Evolutionary conservation across 2,888 invertebrate genomes (phyloP).

Genomic region (Cephalotes varians): DNA sequence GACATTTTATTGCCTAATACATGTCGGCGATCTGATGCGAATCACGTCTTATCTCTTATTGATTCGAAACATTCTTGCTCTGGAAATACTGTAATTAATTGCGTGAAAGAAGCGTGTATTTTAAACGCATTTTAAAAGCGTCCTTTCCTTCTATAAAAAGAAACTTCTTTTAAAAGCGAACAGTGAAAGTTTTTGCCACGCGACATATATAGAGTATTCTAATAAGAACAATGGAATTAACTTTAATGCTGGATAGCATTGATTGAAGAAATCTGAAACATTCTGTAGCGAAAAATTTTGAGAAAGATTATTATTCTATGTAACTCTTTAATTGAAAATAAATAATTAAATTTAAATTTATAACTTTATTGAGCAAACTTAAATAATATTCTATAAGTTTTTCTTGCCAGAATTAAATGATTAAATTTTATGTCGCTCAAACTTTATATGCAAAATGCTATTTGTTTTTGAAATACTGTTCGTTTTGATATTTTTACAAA

Average conservation of each 20-base stretch:
- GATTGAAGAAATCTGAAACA: neutral
- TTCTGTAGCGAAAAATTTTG: neutral
- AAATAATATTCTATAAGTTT: neutral
- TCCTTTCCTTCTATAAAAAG: neutral
- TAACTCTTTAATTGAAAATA: neutral
- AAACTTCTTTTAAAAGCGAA: neutral
- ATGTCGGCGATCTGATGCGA: constrained; percentile 27
- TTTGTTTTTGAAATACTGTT: constrained; percentile 2
- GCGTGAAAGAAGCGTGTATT: neutral
- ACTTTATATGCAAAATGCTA: neutral
- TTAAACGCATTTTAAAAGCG: neutral
- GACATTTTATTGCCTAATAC: constrained; percentile 31
- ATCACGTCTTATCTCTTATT: constrained; percentile 41
- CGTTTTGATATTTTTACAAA: neutral
- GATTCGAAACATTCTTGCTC: constrained; percentile 36
- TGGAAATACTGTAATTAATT: constrained; percentile 29
- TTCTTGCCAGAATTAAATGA: neutral
- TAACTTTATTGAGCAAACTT: neutral
- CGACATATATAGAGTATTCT: neutral
- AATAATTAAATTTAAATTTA: neutral
- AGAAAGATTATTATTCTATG: neutral
- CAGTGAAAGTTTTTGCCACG: neutral
- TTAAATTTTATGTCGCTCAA: neutral
- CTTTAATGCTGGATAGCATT: neutral
- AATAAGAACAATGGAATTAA: neutral